Evolutionary conservation across 2,888 invertebrate genomes (phyloP).

Genomic region (Gisinianus flammeolus): DNA sequence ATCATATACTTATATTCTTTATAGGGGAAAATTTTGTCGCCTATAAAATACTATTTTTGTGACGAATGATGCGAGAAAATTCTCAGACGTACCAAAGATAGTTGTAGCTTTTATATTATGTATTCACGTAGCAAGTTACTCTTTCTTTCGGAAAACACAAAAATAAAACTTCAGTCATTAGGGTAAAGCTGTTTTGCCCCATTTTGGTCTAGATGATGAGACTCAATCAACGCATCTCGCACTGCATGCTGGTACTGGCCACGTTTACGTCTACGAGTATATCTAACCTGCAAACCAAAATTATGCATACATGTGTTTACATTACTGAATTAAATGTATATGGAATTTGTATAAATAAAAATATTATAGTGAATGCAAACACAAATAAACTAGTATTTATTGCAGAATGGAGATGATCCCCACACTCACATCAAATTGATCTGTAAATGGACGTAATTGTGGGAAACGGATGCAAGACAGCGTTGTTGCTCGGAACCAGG

Average conservation of each 20-base stretch:
- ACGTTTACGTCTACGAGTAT: constrained; percentile 43
- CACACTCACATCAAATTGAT: constrained; percentile 51
- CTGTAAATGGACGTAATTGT: constrained; percentile 48
- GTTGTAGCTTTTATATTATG: no score
- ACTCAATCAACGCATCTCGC: constrained; percentile 50
- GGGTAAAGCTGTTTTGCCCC: neutral
- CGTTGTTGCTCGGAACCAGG: constrained; percentile 52
- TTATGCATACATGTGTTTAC: neutral
- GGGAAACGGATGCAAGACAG: constrained; percentile 48
- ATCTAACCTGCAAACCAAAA: constrained; percentile 46
- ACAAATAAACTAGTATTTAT: constrained; percentile 20
- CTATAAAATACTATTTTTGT: no score
- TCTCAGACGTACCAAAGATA: no score
- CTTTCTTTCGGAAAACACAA: no score
- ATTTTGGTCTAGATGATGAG: constrained; percentile 37
- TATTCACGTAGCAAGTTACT: no score
- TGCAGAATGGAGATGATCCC: constrained; percentile 19
- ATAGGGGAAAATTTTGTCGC: no score
- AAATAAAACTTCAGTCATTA: no score
- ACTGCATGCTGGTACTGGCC: constrained; percentile 54
- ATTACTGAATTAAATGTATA: neutral
- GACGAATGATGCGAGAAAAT: no score
- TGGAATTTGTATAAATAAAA: neutral
- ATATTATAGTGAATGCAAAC: constrained; percentile 4
- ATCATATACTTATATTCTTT: no score